Evolutionary conservation across 2,888 invertebrate species (phyloP), one percentile per base, ranked within the genome.

Genomic region (Drosophila nigricruria): DNA sequence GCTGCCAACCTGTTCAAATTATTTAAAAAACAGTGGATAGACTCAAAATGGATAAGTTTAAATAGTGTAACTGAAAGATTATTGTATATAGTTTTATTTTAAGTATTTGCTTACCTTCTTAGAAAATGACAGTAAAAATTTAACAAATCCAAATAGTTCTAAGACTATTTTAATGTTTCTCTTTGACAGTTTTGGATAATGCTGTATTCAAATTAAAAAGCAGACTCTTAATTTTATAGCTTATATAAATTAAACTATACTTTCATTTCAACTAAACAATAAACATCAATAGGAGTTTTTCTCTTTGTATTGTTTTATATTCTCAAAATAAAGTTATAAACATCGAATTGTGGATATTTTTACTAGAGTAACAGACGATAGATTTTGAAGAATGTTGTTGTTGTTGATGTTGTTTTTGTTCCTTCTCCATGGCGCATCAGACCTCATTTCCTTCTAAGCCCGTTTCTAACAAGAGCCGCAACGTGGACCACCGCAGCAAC

Each of bases 401-500:
- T 18, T 10, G 40, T 36, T 30, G 30, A 27, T 34, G 34, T 38
- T 43, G 6, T 42, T 23, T 14, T 43, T 25, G 42, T 14, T 23
- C 8, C 16, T 23, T 43, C 16, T 23, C 43, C 2, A 12, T 43
- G 38, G 14, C 18, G 6, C n/a, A 0, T 6, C 23, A 16, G 59
- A 42, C 66, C 66, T 54, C 16, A 47, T 58, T 61, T 58, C 69
- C 25, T 72, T 80, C 77, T 80, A 68, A 78, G 68, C 65, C 9
- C 10, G 10, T n/a, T 34, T n/a, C 16, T 23, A 88, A 40, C 83
- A 83, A 14, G 81, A 69, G 3, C 78, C 73, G 57, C 73, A 77
- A 0, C 77, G 38, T 0, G 88, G 77, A 9, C 80, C 83, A 20
- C 81, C 77, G 23, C 84, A 81, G 45, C 75, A 74, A 8, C 85